These are phyloP conservation scores for Agrotis exclamationis DNA, from an alignment of 2,888 invertebrate species.

Conservation along the genomic window DNA sequence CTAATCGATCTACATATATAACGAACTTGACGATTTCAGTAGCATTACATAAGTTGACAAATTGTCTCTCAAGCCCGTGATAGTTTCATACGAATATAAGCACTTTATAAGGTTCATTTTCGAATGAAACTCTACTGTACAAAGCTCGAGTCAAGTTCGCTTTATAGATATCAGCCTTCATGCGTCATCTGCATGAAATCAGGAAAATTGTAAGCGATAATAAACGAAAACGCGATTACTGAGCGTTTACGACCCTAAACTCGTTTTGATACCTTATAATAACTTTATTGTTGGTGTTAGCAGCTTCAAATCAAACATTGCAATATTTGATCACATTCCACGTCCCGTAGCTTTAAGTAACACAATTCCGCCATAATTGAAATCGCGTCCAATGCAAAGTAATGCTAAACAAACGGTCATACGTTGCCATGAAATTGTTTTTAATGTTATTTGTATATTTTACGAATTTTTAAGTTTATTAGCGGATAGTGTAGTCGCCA, in stretches of 20 bases:
- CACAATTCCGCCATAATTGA: constrained; percentile 66
- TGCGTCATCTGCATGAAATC: not conserved
- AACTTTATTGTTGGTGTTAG: not conserved
- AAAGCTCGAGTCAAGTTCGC: too few relatives aligned
- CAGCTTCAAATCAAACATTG: constrained; percentile 50
- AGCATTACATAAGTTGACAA: not conserved
- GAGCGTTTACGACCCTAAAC: not conserved
- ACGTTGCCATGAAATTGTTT: constrained; percentile 68
- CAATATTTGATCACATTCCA: constrained; percentile 62
- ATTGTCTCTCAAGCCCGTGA: not conserved
- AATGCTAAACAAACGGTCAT: constrained; percentile 65
- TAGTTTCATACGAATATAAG: not conserved
- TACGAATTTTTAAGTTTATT: constrained; percentile 67
- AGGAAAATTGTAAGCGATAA: not conserved
- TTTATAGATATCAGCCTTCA: too few relatives aligned
- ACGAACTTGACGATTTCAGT: too few relatives aligned
- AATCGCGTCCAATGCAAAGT: constrained; percentile 70
- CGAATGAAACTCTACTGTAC: too few relatives aligned
- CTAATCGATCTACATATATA: constrained; percentile 2
- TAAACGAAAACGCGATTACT: too few relatives aligned
- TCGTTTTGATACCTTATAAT: constrained; percentile 27
- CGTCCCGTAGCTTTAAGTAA: constrained; percentile 66
- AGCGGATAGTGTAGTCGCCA: constrained; percentile 75
- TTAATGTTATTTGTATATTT: constrained; percentile 70
- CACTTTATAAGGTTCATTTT: too few relatives aligned